Evolutionary conservation across 2,888 invertebrate genomes (phyloP).

Genomic region (Scelioninae gen. 2): DNA sequence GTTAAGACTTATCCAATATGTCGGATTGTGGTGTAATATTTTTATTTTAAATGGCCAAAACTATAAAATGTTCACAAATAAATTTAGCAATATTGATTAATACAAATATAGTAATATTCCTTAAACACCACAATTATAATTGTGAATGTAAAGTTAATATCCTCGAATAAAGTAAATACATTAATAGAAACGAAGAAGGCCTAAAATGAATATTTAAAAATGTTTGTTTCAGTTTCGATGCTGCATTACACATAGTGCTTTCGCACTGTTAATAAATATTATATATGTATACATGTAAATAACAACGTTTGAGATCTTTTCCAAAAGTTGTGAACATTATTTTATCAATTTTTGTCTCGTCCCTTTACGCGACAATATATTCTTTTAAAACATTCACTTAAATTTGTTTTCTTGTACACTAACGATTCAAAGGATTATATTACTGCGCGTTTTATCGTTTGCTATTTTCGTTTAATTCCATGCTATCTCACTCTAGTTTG

Average conservation of each 20-base stretch:
- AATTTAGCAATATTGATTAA: no score
- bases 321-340: background rate
- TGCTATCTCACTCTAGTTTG: constrained; percentile 28
- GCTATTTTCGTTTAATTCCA: constrained; percentile 43
- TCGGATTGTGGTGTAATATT: no score
- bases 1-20: no score
- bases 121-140: no score
- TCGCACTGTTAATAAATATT: background rate
- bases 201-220: no score
- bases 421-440: constrained; percentile 43
- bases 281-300: background rate
- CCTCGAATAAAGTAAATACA: no score
- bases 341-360: background rate
- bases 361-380: constrained; percentile 8
- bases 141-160: no score
- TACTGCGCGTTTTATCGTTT: constrained; percentile 40
- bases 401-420: constrained; percentile 29
- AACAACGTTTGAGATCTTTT: background rate
- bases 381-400: constrained; percentile 19
- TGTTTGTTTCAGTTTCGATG: background rate
- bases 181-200: no score
- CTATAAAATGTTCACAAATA: no score
- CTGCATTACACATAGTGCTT: background rate
- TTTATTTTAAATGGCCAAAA: no score
- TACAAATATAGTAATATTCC: no score